phyloP scores from a whole-genome alignment of 2,888 invertebrate genomes.

The Octodonta nipae region DNA sequence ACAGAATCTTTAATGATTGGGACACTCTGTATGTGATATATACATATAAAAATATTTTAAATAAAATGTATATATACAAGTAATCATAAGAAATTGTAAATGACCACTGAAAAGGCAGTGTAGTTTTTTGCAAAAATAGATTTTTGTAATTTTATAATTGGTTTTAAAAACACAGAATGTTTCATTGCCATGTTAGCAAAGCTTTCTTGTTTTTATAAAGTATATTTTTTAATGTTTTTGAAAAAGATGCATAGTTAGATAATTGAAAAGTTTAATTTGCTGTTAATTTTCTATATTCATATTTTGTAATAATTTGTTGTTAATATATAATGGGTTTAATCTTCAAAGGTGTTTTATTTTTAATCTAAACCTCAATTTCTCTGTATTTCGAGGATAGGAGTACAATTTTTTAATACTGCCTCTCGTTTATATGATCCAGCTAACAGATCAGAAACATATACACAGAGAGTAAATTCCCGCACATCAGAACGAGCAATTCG shows the following conservation, averaged over 20 bases:
- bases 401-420: too few relatives aligned
- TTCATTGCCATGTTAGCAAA: constrained; percentile 9
- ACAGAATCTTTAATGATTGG: too few relatives aligned
- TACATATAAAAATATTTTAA: constrained; percentile 10
- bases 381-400: too few relatives aligned
- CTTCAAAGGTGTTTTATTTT: too few relatives aligned
- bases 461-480: too few relatives aligned
- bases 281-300: constrained; percentile 24
- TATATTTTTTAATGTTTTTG: constrained; percentile 6
- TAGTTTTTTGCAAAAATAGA: constrained; percentile 23
- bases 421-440: too few relatives aligned
- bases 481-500: too few relatives aligned
- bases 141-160: constrained; percentile 25
- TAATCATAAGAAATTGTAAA: constrained; percentile 22
- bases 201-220: not conserved
- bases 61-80: constrained; percentile 17
- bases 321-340: constrained; percentile 29
- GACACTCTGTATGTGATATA: too few relatives aligned
- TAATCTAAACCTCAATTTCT: too few relatives aligned
- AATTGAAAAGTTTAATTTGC: constrained; percentile 19
- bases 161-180: constrained; percentile 17
- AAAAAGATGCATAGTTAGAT: constrained; percentile 18
- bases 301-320: constrained; percentile 30
- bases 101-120: constrained; percentile 20
- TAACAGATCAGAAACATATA: too few relatives aligned